Evolutionary conservation across 2,113 vertebrate species (phyloP), one percentile per base, ranked within the genome.

Genomic region (Sinocyclocheilus rhinocerous): DNA sequence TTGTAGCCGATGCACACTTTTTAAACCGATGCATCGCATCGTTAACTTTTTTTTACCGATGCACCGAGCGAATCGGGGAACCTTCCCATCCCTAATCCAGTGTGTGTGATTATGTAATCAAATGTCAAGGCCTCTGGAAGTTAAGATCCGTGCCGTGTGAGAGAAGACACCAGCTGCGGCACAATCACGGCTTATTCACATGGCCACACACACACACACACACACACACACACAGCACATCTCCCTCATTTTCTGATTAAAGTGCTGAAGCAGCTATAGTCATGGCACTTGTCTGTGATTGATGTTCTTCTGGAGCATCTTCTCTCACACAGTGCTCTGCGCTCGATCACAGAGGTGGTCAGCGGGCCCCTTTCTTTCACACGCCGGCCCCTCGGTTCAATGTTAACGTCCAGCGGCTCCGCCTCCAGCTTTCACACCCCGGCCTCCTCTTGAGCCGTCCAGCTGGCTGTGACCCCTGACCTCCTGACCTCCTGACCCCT

Each of bases 391-490:
- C 88, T 87, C 94, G 87, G 95, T 94, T 95, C 94, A 95, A 95
- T 95, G 94, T 95, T 95, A 94, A 93, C 63, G 91, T 94, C 93
- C 94, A 93, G 91, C 45, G 76, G 90, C 92, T 94, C 94, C 94
- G 90, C 91, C 90, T 92, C 92, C 92, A 92, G 87, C 90, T 94
- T 94, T 95, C 94, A 94, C 94, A 95, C 94, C 94, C 92, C 81
- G 39, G 39, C 39, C 39, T 42, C 39, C 42, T 42, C 42, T 42
- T 42, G 92, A 94, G 93, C 92, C 94, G 94, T 94, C 94, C 95
- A 95, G 94, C 94, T 95, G 94, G 91, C 93, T 94, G 91, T 92
- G 92, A 95, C 95, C 94, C 89, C 83, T 93, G 92, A 94, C 91
- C 94, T 88, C 83, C 36, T 84, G 91, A 93, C 93, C 93, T 94